Evolutionary conservation across 2,113 vertebrate species (phyloP), one percentile per base, ranked within the genome.

Genomic region (Alaudala cheleensis): DNA sequence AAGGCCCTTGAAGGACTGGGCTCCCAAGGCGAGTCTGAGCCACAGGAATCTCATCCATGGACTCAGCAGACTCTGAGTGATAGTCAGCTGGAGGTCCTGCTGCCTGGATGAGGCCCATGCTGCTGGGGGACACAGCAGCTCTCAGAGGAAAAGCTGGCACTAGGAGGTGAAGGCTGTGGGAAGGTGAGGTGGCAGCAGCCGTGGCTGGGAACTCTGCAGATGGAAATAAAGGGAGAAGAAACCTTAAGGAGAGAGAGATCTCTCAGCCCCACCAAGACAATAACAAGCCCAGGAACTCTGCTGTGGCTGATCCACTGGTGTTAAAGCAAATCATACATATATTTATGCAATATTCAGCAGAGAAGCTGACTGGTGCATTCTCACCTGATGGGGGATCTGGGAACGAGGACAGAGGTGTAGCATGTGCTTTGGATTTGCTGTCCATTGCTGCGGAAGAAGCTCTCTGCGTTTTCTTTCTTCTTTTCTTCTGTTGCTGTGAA

Each of bases 21-120:
- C 98, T 99, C 92, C 98, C 99, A 56, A 99, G 98, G 65, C 80
- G 96, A 49, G 98, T 99, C 97, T 99, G 96, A 23, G 97, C 98
- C 97, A 99, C 98, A 0, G 99, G 99, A 69, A 99, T 99, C 97
- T 99, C 99, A 81, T 99, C 98, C 98, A 99, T 95, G 72, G 99
- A 99, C 90, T 99, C 98, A 0, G 98, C 98, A 0, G 98, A 99
- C 92, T 99, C 98, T 1, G 99, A 99, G 89, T 98, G 98, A 97
- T 98, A 99, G 69, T 99, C 98, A 37, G 97, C 97, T 0, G 98
- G 98, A 25, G 98, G 97, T 19, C 97, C 98, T 1, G 98, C 97
- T 0, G 98, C 97, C 86, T 97, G 98, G 56, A 98, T 91, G 0
- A 97, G 95, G 47, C 96, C 50, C 1, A 2, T 33, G 84, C 50